A percentile compares a stretch with the other conserved stretches of the same genome.
These are phyloP conservation scores for Prosapia bicincta DNA, from an alignment of 2,888 invertebrate genomes.

Conservation along the genomic window DNA sequence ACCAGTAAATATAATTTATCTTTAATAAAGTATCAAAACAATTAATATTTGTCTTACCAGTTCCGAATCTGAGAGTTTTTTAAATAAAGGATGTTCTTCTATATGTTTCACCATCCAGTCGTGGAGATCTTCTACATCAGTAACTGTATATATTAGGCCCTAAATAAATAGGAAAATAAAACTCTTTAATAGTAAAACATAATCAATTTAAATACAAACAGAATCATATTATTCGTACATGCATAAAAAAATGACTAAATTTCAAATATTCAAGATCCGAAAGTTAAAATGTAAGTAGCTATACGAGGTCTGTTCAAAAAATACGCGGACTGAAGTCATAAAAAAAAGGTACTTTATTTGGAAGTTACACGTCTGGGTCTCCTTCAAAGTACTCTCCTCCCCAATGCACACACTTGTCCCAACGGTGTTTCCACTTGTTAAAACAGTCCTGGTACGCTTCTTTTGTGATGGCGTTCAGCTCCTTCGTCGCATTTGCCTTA, in stretches of 20 bases:
- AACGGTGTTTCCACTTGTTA: too few relatives aligned
- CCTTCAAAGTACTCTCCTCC: too few relatives aligned
- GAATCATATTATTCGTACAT: not conserved
- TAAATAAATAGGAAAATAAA: constrained; percentile 46
- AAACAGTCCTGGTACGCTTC: too few relatives aligned
- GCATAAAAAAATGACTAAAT: not conserved
- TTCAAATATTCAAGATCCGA: not conserved
- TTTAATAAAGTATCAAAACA: too few relatives aligned
- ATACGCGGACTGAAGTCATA: too few relatives aligned
- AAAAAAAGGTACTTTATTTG: too few relatives aligned
- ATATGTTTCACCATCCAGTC: constrained; percentile 97
- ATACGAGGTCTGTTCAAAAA: too few relatives aligned
- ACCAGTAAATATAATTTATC: too few relatives aligned
- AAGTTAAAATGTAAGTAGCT: not conserved
- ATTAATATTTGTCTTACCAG: constrained; percentile 61
- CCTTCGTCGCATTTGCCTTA: too few relatives aligned
- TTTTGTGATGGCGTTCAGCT: too few relatives aligned
- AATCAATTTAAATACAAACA: not conserved
- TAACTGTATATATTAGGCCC: constrained; percentile 93
- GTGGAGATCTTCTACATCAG: constrained; percentile 95
- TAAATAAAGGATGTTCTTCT: constrained; percentile 84
- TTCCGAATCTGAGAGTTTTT: constrained; percentile 67
- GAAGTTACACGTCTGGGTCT: too few relatives aligned
- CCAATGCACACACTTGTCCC: too few relatives aligned
- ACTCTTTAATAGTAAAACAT: not conserved